Percentiles rank a stretch among this genome's conserved stretches.
These are phyloP conservation scores for Limanda limanda DNA, from an alignment of 2,113 vertebrate species.

Conservation along the genomic window DNA sequence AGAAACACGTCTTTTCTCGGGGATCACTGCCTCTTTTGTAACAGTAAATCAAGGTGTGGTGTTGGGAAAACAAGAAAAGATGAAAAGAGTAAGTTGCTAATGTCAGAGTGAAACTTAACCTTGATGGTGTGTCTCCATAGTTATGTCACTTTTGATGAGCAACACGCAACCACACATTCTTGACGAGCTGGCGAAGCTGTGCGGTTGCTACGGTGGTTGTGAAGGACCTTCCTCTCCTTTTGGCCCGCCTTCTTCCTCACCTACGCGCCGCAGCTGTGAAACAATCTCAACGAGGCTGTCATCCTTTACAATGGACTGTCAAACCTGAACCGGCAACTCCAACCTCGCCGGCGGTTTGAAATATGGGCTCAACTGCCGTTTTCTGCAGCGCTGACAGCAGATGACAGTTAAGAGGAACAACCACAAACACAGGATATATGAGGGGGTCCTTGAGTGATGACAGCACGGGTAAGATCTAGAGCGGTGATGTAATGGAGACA, in stretches of 20 bases:
- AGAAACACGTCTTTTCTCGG: conserved; percentile 43
- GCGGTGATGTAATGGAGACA: conserved; percentile 70
- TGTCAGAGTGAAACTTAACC: conserved; percentile 38
- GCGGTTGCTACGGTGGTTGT: conserved; percentile 1
- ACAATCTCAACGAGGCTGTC: conserved; percentile 61
- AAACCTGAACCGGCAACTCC: conserved; percentile 58
- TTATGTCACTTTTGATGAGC: conserved; percentile 24
- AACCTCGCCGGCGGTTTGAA: conserved; percentile 55
- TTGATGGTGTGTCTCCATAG: conserved; percentile 27
- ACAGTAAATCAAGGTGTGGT: conserved; percentile 28
- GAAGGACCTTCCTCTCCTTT: conserved; percentile 8
- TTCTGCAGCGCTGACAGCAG: conserved; percentile 64
- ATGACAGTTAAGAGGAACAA: conserved; percentile 78
- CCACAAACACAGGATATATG: conserved; percentile 65
- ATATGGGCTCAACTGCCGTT: conserved; percentile 64
- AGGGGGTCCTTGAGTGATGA: conserved; percentile 74
- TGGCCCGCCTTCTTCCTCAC: conserved; percentile 21
- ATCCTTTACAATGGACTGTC: conserved; percentile 58
- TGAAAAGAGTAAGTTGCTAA: conserved; percentile 5
- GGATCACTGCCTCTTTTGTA: conserved; percentile 36
- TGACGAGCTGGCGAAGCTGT: conserved; percentile 8
- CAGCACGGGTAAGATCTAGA: conserved; percentile 62
- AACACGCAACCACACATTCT: conserved; percentile 8
- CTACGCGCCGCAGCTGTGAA: conserved; percentile 42
- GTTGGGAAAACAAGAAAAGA: conserved; percentile 31